Conservation (phyloP, 2,113 vertebrate genomes). For the Lepisosteus oculatus region DNA sequence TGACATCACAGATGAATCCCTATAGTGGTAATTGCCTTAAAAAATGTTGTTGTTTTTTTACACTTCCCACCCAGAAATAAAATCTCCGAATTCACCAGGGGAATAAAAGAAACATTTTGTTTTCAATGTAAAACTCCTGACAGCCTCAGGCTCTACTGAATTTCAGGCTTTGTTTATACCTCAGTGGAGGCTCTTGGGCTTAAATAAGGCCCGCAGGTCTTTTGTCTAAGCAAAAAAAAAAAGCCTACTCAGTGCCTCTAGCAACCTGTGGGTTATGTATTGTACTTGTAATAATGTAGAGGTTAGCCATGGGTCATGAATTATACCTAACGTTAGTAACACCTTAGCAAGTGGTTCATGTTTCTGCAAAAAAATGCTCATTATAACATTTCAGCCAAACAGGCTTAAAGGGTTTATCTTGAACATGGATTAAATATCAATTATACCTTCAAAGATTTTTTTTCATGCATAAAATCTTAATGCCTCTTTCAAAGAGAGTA, state of each 20-base stretch:
- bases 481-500: too few relatives aligned
- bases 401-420: too few relatives aligned
- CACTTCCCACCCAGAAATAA: slow-evolving; percentile 29
- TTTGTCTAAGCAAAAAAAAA: slow-evolving; percentile 55
- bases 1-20: neutral
- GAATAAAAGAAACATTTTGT: slow-evolving; percentile 55
- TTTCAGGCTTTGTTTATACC: slow-evolving; percentile 68
- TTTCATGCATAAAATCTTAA: too few relatives aligned
- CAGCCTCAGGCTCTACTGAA: slow-evolving; percentile 61
- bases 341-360: slow-evolving; percentile 18
- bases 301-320: slow-evolving; percentile 56
- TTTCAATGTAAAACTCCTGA: slow-evolving; percentile 45
- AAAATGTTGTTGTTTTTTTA: neutral
- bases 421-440: too few relatives aligned
- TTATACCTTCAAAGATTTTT: too few relatives aligned
- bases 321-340: slow-evolving; percentile 39
- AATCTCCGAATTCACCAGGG: slow-evolving; percentile 43
- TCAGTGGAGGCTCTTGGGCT: slow-evolving; percentile 54
- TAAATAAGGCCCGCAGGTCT: slow-evolving; percentile 56
- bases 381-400: slow-evolving; percentile 16
- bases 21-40: too few relatives aligned
- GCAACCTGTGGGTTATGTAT: slow-evolving; percentile 37
- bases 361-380: slow-evolving; percentile 28
- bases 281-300: slow-evolving; percentile 46
- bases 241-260: slow-evolving; percentile 49